Conservation (phyloP, 1,140 invertebrate genomes). For the Psix sp. region DNA sequence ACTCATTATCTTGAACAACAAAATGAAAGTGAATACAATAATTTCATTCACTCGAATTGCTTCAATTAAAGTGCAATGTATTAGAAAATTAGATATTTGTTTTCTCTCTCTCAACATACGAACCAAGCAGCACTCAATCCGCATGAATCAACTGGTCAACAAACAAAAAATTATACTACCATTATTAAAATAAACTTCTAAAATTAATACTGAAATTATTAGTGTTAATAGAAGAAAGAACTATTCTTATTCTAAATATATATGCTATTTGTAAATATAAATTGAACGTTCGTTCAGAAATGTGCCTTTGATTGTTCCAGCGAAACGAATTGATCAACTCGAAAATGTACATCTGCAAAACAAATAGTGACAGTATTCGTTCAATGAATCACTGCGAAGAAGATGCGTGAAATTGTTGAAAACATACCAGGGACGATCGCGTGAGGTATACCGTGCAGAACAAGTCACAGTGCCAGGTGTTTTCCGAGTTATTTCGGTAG, state of each 20-base stretch:
- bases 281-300: too few relatives aligned
- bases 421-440: conserved; percentile 37
- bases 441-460: conserved; percentile 42
- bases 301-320: too few relatives aligned
- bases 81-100: conserved; percentile 28
- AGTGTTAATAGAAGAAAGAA: too few relatives aligned
- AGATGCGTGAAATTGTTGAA: conserved; percentile 42
- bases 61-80: conserved; percentile 29
- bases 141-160: too few relatives aligned
- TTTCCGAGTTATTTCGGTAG: conserved; percentile 56
- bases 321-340: not conserved
- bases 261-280: too few relatives aligned
- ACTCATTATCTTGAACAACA: not conserved
- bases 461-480: conserved; percentile 50
- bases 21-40: conserved; percentile 18
- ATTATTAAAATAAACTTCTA: too few relatives aligned
- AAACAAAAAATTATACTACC: too few relatives aligned
- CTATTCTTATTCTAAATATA: too few relatives aligned
- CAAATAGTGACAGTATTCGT: conserved; percentile 23
- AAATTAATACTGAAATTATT: too few relatives aligned
- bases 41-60: conserved; percentile 7
- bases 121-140: too few relatives aligned
- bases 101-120: too few relatives aligned
- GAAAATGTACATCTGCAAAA: conserved; percentile 20
- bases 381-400: conserved; percentile 43